Base-by-base conservation (phyloP, 2,113 vertebrate genomes). In the Onychostoma macrolepis region DNA sequence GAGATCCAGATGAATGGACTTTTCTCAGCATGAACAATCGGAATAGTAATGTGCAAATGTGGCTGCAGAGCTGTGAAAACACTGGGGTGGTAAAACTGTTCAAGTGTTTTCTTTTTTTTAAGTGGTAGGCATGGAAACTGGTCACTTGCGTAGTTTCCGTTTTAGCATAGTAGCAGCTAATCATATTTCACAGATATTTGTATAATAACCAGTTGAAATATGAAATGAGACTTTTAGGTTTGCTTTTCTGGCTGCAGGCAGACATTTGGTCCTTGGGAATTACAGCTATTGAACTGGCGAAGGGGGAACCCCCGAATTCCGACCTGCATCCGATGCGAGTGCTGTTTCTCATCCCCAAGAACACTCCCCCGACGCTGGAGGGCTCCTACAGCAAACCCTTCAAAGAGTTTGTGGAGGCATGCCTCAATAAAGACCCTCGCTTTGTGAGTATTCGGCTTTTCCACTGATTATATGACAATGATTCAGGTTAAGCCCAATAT, bases 191-290 rank as follows among this genome's bases (percentile, higher is more conserved):
- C 26, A 24, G 41, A 5, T 45, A 5, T n/a, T 61, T 80, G 50
- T 80, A 12, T 58, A 24, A 58, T 38, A 24, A 30, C 1, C 15
- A 8, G 9, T 48, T 61, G 45, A 38, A 21, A 24, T 38, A 24
- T 21, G 33, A 72, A 58, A 24, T 30, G 3, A 28, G n/a, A 45
- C 2, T 28, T 6, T 81, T 65, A 69, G 19, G 43, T 84, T 74
- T 72, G 26, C 48, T 11, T 48, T 75, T 63, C 56, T 75, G 28
- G 48, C 56, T 85, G 56, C 90, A 99, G 98, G 98, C 98, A 24
- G 98, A 99, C 86, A 99, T 99, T 91, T 99, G 98, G 98, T 99
- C 98, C 3, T 93, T 99, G 92, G 98, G 98, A 80, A 99, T 99
- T 91, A 99, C 98, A 10, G 98, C 98, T 81, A 99, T 99, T 36